Evolutionary conservation across 1,140 invertebrate genomes (phyloP).

Genomic region (Fopius arisanus): DNA sequence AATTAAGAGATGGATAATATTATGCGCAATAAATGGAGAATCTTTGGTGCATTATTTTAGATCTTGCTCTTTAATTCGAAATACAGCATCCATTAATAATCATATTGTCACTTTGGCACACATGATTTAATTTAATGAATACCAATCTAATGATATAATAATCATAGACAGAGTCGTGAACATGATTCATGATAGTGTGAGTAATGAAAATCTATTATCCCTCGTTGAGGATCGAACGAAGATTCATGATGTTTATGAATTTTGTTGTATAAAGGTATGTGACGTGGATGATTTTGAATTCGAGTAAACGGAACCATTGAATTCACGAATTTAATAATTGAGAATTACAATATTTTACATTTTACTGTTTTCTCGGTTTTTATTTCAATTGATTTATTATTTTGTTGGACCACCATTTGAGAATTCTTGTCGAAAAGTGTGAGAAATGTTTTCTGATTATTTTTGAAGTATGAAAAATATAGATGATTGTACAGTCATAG

Average conservation of each 20-base stretch:
- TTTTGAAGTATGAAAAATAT: conserved; percentile 44
- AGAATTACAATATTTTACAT: conserved; percentile 18
- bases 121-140: background rate
- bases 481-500: conserved; percentile 54
- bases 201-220: background rate
- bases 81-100: background rate
- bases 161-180: background rate
- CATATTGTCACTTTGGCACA: background rate
- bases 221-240: background rate
- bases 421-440: conserved; percentile 14
- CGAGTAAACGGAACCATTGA: conserved; percentile 23
- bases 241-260: conserved; percentile 1
- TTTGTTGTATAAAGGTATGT: conserved; percentile 31
- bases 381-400: conserved; percentile 13
- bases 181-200: background rate
- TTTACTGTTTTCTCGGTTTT: conserved; percentile 19
- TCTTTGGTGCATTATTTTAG: background rate
- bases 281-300: conserved; percentile 22
- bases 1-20: background rate
- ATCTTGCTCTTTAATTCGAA: background rate
- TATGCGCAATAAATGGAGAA: background rate
- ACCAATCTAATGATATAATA: conserved; percentile 1
- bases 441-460: conserved; percentile 44
- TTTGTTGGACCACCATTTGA: background rate
- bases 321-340: conserved; percentile 35